Evolutionary conservation across 37 sponge, comb jelly and placozoan genomes (phyloP), one percentile per base, ranked within the genome.

Genomic region (Crambe crambe): DNA sequence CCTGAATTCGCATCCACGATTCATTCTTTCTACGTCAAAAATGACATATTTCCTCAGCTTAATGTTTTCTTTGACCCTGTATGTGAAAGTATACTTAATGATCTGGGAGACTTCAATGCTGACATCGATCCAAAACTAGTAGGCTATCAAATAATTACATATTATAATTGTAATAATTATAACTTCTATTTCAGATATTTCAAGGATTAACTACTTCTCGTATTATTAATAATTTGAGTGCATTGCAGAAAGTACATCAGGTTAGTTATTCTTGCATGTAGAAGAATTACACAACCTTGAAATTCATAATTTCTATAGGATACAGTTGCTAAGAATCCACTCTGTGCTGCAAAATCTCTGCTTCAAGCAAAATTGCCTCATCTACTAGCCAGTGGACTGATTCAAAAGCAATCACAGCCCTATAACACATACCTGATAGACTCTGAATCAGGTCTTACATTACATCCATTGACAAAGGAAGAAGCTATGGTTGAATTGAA

Each of bases 1-100:
- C 59, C 59, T 6, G 75, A 74, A 31, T 74, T 74, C 2, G 37
- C 26, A 57, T 44, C 47, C 10, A 44, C 60, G 3, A 58, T 74
- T 56, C 75, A 74, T 35, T 74, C 75, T 15, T n/a, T 74, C 26
- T 74, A 54, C 29, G 8, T 17, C 6, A 74, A 58, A 21, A 59
- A 56, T 36, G 75, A 74, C 30, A 17, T 57, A 54, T 22, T 74
- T 31, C 75, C 75, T 3, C 34, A 26, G 54, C n/a, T 74, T 6
- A 57, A 22, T 6, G 8, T n/a, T 6, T 72, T 72, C 39, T n/a
- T 72, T 39, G 56, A 72, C 20, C 69, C 38, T 20, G 8, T 8
- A 18, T 36, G 6, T 68, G 69, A 68, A 21, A 37, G 30, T 9
- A 17, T 37, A 2, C 30, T 25, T 27, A 20, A 25, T 68, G 38